Conservation (phyloP, 2,888 invertebrate genomes). For the Danaus chrysippus region DNA sequence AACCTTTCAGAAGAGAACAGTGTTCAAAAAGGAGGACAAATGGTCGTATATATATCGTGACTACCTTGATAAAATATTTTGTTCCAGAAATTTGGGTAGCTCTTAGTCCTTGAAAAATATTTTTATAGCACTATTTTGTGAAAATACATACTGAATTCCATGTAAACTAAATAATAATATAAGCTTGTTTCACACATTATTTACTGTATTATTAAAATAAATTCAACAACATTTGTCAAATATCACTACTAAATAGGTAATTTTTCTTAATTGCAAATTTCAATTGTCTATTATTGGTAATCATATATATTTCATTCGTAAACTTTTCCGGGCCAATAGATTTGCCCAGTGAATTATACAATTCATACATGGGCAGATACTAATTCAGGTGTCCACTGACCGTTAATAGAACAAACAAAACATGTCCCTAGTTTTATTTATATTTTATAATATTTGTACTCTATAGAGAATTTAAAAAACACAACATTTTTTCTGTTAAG, state of each 20-base stretch:
- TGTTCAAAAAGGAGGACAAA: neutral
- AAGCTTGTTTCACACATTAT: no score
- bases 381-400: conserved; percentile 28
- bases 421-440: no score
- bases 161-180: no score
- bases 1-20: conserved; percentile 1
- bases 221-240: neutral
- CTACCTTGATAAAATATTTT: neutral
- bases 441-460: no score
- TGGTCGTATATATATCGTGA: neutral
- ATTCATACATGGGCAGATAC: conserved; percentile 15
- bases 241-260: neutral
- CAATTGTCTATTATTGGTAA: conserved; percentile 11
- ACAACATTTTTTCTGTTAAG: no score
- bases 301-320: conserved; percentile 30
- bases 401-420: neutral
- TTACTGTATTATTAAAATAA: no score
- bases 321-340: conserved; percentile 34
- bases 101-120: no score
- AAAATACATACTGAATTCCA: no score
- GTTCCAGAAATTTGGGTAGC: neutral
- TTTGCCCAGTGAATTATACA: conserved; percentile 22
- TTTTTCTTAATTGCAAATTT: neutral
- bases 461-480: no score
- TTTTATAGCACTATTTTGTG: no score